phyloP scores from a whole-genome alignment of 2,888 invertebrate species.

The Periphyllus acericola region DNA sequence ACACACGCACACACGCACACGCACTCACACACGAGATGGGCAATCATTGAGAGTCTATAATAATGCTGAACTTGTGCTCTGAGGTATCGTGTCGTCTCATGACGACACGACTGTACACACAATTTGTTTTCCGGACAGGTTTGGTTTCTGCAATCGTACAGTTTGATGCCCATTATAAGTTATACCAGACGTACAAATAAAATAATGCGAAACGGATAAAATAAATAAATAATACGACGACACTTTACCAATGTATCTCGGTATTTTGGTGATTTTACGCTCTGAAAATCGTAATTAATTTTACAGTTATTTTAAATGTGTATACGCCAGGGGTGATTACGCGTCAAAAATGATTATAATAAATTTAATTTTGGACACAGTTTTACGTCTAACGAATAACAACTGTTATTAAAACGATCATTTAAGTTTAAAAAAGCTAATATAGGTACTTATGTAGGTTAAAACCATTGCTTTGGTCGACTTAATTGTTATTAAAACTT shows the following conservation, averaged over 20 bases:
- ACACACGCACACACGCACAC: background rate
- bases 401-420: too few relatives aligned
- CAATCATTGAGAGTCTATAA: constrained; percentile 33
- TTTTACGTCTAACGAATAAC: too few relatives aligned
- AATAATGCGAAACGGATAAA: background rate
- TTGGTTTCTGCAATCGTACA: constrained; percentile 28
- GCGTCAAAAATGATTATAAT: too few relatives aligned
- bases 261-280: background rate
- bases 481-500: too few relatives aligned
- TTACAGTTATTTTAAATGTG: too few relatives aligned
- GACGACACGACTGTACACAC: constrained; percentile 23
- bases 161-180: constrained; percentile 30
- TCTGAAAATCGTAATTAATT: too few relatives aligned
- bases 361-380: too few relatives aligned
- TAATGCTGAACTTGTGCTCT: constrained; percentile 19
- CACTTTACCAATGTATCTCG: background rate
- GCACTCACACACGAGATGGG: constrained; percentile 6
- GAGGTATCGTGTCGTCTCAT: constrained; percentile 33
- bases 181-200: background rate
- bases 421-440: too few relatives aligned
- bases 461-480: too few relatives aligned
- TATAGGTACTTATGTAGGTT: too few relatives aligned
- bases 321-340: too few relatives aligned
- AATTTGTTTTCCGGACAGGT: constrained; percentile 60
- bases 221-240: constrained; percentile 5